A percentile compares a stretch with the other conserved stretches of the same genome.
phyloP scores from a whole-genome alignment of 1,140 invertebrate genomes.

The Sycobia sp. region DNA sequence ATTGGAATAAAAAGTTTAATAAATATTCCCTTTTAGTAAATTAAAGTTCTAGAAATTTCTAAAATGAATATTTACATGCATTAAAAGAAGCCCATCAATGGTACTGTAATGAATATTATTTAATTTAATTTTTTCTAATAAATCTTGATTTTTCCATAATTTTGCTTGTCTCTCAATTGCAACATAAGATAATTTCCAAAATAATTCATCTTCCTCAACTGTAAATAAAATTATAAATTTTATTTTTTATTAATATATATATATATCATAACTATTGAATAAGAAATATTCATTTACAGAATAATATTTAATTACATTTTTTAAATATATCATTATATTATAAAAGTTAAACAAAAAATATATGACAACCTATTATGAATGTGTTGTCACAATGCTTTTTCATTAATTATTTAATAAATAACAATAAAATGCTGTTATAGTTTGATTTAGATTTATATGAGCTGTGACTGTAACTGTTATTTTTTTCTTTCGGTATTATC shows the following conservation, averaged over 20 bases:
- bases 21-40: background rate
- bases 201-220: constrained; percentile 48
- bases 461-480: too few relatives aligned
- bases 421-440: too few relatives aligned
- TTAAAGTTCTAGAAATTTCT: background rate
- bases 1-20: background rate
- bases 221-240: constrained; percentile 24
- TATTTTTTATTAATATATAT: background rate
- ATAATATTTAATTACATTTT: too few relatives aligned
- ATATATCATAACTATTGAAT: too few relatives aligned
- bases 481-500: too few relatives aligned
- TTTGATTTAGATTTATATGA: too few relatives aligned
- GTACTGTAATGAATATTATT: constrained; percentile 46
- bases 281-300: too few relatives aligned
- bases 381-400: too few relatives aligned
- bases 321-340: too few relatives aligned
- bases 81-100: constrained; percentile 52
- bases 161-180: constrained; percentile 47
- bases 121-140: constrained; percentile 42
- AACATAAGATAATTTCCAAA: constrained; percentile 55
- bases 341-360: too few relatives aligned
- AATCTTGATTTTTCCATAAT: constrained; percentile 44
- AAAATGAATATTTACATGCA: constrained; percentile 46
- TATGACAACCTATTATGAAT: too few relatives aligned
- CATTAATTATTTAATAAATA: too few relatives aligned